Percentiles rank a stretch among this genome's conserved stretches.
Conservation (phyloP, 1,140 invertebrate species). For the Macrotrachela quadricornifera region DNA sequence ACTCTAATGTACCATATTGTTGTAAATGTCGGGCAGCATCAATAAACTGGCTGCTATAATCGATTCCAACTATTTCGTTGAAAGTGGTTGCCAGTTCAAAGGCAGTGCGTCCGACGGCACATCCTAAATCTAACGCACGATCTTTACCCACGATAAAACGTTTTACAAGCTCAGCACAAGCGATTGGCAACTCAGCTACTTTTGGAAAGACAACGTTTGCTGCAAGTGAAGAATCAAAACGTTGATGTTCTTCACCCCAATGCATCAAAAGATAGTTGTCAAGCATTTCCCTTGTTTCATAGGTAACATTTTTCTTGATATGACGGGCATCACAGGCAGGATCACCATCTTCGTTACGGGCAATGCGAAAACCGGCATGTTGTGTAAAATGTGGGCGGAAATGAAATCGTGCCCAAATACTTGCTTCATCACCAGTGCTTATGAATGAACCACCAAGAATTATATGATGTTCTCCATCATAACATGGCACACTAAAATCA, state of each 20-base stretch:
- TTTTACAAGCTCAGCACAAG: too few relatives aligned
- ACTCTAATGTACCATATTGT: too few relatives aligned
- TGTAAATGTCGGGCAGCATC: conserved; percentile 7
- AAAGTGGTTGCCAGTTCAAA: conserved; percentile 24
- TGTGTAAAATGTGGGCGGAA: conserved; percentile 26
- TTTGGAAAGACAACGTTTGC: too few relatives aligned
- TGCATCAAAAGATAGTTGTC: too few relatives aligned
- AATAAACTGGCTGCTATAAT: conserved; percentile 26
- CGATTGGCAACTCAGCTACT: too few relatives aligned
- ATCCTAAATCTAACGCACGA: conserved; percentile 12
- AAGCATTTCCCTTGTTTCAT: too few relatives aligned
- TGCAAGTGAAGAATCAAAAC: too few relatives aligned
- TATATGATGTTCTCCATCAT: conserved; percentile 26
- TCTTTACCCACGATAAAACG: too few relatives aligned
- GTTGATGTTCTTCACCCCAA: too few relatives aligned
- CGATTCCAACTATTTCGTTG: conserved; percentile 25
- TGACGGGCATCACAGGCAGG: too few relatives aligned
- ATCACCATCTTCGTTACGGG: conserved; percentile 5
- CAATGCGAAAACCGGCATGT: conserved; percentile 22
- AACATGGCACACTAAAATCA: conserved; percentile 26
- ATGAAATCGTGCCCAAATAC: conserved; percentile 18
- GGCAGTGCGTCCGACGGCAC: conserved; percentile 25
- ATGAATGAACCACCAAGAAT: conserved; percentile 15
- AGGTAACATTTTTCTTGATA: too few relatives aligned
- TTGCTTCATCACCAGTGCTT: conserved; percentile 18